Evolutionary conservation across 2,797 vertebrate genomes (phyloP).

Genomic region (Hapalemur alaotrensis): DNA sequence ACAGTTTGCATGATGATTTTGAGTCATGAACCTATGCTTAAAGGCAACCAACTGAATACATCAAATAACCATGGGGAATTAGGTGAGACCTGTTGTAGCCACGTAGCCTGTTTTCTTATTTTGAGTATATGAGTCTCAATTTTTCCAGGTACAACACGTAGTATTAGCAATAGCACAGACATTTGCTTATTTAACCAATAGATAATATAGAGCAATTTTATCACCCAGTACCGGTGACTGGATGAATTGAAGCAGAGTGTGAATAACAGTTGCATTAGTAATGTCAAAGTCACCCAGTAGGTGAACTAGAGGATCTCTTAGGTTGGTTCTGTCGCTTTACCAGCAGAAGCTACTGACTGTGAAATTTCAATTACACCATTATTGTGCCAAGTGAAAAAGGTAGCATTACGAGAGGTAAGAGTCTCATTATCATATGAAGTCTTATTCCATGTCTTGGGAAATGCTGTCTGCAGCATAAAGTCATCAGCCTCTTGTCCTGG

Average conservation of each 20-base stretch:
- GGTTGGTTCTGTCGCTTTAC: neutral
- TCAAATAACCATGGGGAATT: neutral
- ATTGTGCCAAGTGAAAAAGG: neutral
- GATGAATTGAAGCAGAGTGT: neutral
- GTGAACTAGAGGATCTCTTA: neutral
- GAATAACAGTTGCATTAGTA: neutral
- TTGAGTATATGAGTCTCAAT: neutral
- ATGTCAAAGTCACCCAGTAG: neutral
- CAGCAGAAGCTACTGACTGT: neutral
- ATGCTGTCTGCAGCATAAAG: neutral
- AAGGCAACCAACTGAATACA: neutral
- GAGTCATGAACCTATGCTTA: neutral
- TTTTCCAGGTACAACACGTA: neutral
- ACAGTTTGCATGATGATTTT: neutral
- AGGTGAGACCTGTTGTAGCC: neutral
- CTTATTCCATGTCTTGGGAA: neutral
- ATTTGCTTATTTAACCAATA: neutral
- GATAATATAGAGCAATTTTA: neutral
- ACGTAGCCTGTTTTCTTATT: neutral
- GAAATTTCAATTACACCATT: neutral
- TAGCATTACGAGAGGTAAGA: neutral
- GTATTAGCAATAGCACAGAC: neutral
- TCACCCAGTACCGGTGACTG: neutral
- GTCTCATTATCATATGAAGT: neutral
- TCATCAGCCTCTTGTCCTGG: neutral